These are phyloP conservation scores for Vesta saturnalis DNA, from an alignment of 2,888 invertebrate species.

Conservation along the genomic window DNA sequence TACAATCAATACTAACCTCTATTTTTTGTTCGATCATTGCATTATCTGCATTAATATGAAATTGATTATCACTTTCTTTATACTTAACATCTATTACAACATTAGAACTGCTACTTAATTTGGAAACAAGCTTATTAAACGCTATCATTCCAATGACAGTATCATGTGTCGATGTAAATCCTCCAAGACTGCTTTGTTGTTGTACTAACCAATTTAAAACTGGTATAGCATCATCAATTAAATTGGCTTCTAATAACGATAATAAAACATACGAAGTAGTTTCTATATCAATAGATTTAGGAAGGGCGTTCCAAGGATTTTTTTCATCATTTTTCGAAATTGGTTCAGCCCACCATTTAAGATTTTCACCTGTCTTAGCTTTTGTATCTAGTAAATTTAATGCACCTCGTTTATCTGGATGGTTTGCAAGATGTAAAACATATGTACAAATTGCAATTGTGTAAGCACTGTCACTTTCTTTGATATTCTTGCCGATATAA, in stretches of 20 bases:
- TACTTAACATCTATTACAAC: constrained; percentile 58
- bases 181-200: constrained; percentile 76
- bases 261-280: constrained; percentile 90
- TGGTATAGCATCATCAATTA: constrained; percentile 67
- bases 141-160: constrained; percentile 80
- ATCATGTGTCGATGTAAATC: constrained; percentile 79
- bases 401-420: constrained; percentile 74
- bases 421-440: constrained; percentile 79
- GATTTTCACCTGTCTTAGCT: constrained; percentile 65
- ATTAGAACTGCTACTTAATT: constrained; percentile 65
- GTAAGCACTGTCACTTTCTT: constrained; percentile 76
- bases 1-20: constrained; percentile 66
- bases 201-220: constrained; percentile 78
- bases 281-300: constrained; percentile 81
- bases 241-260: constrained; percentile 68
- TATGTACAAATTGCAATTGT: constrained; percentile 80
- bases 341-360: constrained; percentile 83
- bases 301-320: constrained; percentile 73
- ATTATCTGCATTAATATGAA: constrained; percentile 80
- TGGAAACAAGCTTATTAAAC: constrained; percentile 72
- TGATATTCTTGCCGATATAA: constrained; percentile 75
- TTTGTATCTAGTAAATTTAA: constrained; percentile 69
- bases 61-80: constrained; percentile 64
- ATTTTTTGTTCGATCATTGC: constrained; percentile 84
- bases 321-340: constrained; percentile 64